A percentile compares a stretch with the other conserved stretches of the same genome.
phyloP scores from a whole-genome alignment of 2,888 invertebrate species.

The Invenusta paracnida region DNA sequence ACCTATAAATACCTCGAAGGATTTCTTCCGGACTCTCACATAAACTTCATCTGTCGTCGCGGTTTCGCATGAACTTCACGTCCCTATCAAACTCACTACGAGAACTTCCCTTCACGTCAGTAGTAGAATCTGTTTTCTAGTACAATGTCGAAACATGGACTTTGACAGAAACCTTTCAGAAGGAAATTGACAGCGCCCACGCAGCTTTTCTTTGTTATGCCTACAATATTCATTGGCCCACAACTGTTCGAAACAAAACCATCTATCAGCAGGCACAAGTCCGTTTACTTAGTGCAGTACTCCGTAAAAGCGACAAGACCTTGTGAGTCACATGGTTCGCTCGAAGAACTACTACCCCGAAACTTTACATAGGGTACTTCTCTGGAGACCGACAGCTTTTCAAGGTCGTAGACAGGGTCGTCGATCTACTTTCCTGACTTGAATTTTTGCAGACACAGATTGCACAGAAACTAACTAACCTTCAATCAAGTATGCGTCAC shows the following conservation, averaged over 20 bases:
- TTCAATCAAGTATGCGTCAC: not conserved
- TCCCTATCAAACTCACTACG: not conserved
- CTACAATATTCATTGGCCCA: too few relatives aligned
- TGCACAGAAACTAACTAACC: not conserved
- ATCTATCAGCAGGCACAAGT: not conserved
- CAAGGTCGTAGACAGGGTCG: not conserved
- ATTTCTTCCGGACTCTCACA: too few relatives aligned
- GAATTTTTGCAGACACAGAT: not conserved
- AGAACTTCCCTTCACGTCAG: slow-evolving; percentile 14
- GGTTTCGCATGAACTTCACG: not conserved
- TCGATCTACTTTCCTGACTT: not conserved
- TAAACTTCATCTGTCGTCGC: not conserved
- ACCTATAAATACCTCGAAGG: too few relatives aligned
- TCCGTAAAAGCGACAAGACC: not conserved
- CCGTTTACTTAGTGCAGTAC: not conserved
- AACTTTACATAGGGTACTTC: not conserved
- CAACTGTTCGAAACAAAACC: not conserved
- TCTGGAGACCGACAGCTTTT: not conserved
- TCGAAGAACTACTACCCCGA: not conserved
- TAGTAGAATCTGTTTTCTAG: not conserved
- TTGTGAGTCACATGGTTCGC: not conserved
- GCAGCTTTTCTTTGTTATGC: too few relatives aligned
- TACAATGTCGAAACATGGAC: slow-evolving; percentile 20
- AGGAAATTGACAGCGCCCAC: not conserved
- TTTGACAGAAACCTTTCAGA: slow-evolving; percentile 11